A percentile compares a stretch with the other conserved stretches of the same genome.
Evolutionary conservation across 2,113 vertebrate genomes (phyloP).

Genomic region (Indicator indicator): DNA sequence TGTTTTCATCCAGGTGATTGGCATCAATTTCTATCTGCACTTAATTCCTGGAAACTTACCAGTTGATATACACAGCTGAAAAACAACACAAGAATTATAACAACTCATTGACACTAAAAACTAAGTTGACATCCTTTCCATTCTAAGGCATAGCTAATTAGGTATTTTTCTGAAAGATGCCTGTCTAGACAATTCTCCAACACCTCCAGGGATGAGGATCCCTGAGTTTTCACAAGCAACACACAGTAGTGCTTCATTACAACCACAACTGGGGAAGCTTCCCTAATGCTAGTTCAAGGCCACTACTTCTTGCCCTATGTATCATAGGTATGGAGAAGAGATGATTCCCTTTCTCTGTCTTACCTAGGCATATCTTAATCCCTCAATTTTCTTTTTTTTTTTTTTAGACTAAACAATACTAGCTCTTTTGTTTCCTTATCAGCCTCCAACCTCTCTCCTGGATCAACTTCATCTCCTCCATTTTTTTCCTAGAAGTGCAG

Average conservation of each 20-base stretch:
- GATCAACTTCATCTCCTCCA: not conserved
- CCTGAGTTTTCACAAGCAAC: not conserved
- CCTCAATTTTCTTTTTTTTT: not conserved
- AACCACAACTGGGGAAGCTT: not conserved
- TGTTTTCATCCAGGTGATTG: not conserved
- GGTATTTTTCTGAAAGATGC: not conserved
- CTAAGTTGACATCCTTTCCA: not conserved
- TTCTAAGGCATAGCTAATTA: not conserved
- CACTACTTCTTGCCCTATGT: not conserved
- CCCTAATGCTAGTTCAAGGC: not conserved
- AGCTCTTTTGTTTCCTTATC: not conserved
- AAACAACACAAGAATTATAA: not conserved
- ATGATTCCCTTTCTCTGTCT: not conserved
- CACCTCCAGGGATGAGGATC: not conserved
- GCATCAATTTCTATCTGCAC: not conserved
- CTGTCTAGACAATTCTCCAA: not conserved
- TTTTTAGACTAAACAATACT: not conserved
- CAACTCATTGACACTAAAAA: not conserved
- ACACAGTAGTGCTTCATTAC: not conserved
- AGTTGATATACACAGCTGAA: not conserved
- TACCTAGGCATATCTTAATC: not conserved
- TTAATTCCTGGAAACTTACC: not conserved
- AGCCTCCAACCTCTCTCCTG: not conserved
- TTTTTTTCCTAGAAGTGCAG: not conserved
- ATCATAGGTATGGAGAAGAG: not conserved